Conservation (phyloP, 2,888 invertebrate species). For the Stenurella melanura region DNA sequence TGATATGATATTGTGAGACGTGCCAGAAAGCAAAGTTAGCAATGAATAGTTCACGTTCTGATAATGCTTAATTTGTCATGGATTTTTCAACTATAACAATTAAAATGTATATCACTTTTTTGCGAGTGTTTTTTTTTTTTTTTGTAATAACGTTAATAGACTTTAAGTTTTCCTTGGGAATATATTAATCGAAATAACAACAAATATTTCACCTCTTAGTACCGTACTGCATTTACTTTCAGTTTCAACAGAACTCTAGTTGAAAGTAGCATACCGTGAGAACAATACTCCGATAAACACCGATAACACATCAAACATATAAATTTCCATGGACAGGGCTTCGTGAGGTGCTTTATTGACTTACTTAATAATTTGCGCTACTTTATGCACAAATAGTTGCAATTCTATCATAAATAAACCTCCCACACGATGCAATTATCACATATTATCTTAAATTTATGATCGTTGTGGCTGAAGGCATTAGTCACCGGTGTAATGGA, state of each 20-base stretch:
- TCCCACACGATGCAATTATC: background rate
- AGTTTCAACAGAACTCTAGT: constrained; percentile 46
- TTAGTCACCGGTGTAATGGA: background rate
- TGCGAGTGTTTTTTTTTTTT: no score
- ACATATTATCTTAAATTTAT: constrained; percentile 8
- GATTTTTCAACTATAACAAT: no score
- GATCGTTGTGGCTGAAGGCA: background rate
- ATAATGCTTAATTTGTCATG: no score
- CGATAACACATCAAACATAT: constrained; percentile 35
- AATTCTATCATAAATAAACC: constrained; percentile 19
- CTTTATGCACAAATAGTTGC: constrained; percentile 25
- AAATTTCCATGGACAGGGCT: constrained; percentile 25
- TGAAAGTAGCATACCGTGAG: constrained; percentile 51
- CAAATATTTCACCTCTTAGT: background rate
- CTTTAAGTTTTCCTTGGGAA: no score
- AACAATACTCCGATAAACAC: constrained; percentile 42
- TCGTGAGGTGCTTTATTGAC: constrained; percentile 32
- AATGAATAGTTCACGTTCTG: no score
- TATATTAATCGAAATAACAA: no score
- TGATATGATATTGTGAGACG: no score
- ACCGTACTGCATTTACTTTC: constrained; percentile 46
- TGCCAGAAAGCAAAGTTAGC: no score
- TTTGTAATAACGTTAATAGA: no score
- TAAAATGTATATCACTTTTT: no score
- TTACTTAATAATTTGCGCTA: constrained; percentile 32